phyloP scores from a whole-genome alignment of 2,888 invertebrate species.

The Halocaridina rubra region DNA sequence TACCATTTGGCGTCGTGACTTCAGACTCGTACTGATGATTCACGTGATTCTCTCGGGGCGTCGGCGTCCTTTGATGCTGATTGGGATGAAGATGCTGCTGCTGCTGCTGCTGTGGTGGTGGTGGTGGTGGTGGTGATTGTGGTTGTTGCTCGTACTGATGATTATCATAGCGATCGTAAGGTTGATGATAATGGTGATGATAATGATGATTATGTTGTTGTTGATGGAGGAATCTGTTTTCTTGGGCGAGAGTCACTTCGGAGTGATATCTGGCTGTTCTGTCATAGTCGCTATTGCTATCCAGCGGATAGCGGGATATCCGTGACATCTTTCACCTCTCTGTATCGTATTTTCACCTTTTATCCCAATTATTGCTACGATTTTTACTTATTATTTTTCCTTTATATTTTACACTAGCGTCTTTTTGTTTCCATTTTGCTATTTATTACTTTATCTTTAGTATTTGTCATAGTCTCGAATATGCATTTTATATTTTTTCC shows the following conservation, averaged over 20 bases:
- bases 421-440: background rate
- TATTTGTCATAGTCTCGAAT: background rate
- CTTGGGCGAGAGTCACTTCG: constrained; percentile 24
- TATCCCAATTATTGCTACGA: no score
- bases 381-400: no score
- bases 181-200: no score
- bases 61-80: background rate
- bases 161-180: background rate
- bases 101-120: background rate
- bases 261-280: background rate
- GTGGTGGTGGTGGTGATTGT: constrained; percentile 1
- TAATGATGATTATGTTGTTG: no score
- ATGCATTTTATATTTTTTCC: background rate
- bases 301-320: background rate
- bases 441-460: background rate
- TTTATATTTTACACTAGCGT: background rate
- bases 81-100: background rate
- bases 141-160: background rate
- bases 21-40: no score
- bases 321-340: no score
- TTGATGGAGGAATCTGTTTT: background rate
- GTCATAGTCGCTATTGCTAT: background rate
- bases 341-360: no score
- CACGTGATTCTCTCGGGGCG: background rate
- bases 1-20: constrained; percentile 7